phyloP scores from a whole-genome alignment of 92 coral and sea anemone species.

The Pocillopora grandis region DNA sequence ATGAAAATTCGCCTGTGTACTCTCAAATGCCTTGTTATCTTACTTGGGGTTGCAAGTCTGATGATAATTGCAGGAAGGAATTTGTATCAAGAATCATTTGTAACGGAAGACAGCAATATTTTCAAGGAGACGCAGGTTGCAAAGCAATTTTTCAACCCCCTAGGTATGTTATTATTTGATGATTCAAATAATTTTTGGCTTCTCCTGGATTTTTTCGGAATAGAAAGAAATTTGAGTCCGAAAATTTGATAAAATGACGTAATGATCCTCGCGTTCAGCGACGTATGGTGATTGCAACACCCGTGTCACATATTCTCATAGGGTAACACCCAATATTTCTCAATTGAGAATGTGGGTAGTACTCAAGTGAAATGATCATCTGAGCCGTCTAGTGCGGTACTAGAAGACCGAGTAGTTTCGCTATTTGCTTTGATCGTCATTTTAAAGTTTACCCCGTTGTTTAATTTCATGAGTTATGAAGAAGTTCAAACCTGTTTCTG shows the following conservation, averaged over 20 bases:
- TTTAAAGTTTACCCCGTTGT: not conserved
- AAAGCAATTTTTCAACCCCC: not conserved
- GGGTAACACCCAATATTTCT: too few relatives aligned
- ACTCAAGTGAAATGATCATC: too few relatives aligned
- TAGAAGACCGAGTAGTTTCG: too few relatives aligned
- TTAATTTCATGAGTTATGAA: not conserved
- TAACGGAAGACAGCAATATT: not conserved
- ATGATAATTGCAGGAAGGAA: not conserved
- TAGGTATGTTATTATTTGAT: not conserved
- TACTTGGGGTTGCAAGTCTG: not conserved
- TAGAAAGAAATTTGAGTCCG: too few relatives aligned
- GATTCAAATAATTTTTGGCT: not conserved
- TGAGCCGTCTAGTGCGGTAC: too few relatives aligned
- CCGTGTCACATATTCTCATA: too few relatives aligned
- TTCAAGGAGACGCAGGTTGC: not conserved
- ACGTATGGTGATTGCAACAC: too few relatives aligned
- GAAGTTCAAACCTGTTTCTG: slow-evolving; percentile 14
- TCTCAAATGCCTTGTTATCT: not conserved
- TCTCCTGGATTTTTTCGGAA: too few relatives aligned
- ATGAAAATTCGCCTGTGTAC: not conserved
- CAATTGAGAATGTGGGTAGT: too few relatives aligned
- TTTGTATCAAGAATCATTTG: not conserved
- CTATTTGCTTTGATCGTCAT: too few relatives aligned
- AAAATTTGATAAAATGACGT: too few relatives aligned
- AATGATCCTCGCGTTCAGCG: too few relatives aligned